A percentile compares a stretch with the other conserved stretches of the same genome.
Evolutionary conservation across 2,888 invertebrate species (phyloP).

Genomic region (Drosophila tripunctata): DNA sequence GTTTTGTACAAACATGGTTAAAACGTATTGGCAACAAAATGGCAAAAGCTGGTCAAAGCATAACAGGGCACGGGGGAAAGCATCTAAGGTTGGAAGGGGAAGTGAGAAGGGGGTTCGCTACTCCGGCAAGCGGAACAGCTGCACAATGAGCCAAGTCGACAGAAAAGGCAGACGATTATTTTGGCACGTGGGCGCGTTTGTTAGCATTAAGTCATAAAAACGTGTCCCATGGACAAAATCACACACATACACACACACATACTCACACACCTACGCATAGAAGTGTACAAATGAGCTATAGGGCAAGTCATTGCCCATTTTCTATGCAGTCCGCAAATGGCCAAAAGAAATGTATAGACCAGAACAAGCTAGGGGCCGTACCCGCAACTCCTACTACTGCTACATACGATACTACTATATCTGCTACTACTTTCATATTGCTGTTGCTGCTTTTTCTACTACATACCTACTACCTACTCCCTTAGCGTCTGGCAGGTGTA

Average conservation of each 20-base stretch:
- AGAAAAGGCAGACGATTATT: slow-evolving; percentile 79
- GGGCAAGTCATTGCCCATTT: slow-evolving; percentile 53
- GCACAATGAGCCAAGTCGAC: slow-evolving; percentile 78
- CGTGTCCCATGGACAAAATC: slow-evolving; percentile 68
- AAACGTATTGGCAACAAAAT: slow-evolving; percentile 79
- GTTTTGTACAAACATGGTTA: slow-evolving; percentile 78
- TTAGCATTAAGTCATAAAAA: slow-evolving; percentile 81
- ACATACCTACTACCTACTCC: background rate
- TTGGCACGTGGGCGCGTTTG: slow-evolving; percentile 81
- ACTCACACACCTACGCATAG: slow-evolving; percentile 1
- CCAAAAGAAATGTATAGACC: slow-evolving; percentile 41
- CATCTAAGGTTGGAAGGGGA: background rate
- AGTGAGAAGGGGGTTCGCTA: background rate
- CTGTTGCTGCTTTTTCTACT: background rate
- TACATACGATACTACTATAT: background rate
- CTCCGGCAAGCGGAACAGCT: slow-evolving; percentile 38
- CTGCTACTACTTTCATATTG: background rate
- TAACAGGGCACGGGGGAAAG: slow-evolving; percentile 12
- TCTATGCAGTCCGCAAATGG: slow-evolving; percentile 60
- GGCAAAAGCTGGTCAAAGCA: slow-evolving; percentile 48
- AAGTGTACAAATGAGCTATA: slow-evolving; percentile 42
- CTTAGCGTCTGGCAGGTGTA: slow-evolving; percentile 49
- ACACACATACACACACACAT: slow-evolving; percentile 22
- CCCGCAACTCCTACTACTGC: background rate
- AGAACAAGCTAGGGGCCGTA: slow-evolving; percentile 34